phyloP scores from a whole-genome alignment of 64 coral and sea anemone genomes.

The Anthopleura sola region DNA sequence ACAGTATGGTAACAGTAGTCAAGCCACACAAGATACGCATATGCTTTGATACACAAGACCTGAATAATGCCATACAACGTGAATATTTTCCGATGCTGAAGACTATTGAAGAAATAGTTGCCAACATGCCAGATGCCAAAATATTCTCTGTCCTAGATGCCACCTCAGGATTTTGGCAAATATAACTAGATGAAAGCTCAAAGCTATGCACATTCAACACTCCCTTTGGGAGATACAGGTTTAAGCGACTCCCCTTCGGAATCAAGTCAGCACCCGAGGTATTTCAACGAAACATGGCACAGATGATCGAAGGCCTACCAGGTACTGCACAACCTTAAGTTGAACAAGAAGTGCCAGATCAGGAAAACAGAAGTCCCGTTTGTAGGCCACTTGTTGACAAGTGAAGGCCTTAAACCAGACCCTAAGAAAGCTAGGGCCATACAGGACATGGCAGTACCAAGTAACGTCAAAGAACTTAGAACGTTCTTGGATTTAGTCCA shows the following conservation, averaged over 20 bases:
- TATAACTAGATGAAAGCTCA: conserved; percentile 29
- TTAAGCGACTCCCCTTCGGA: conserved; percentile 39
- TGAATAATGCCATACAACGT: conserved; percentile 19
- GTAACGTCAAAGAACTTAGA: conserved; percentile 32
- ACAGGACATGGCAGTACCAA: conserved; percentile 27
- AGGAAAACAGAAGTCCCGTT: conserved; percentile 32
- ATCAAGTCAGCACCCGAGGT: conserved; percentile 44
- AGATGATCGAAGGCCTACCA: conserved; percentile 21
- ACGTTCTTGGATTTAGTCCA: conserved; percentile 50
- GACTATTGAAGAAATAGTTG: conserved; percentile 21
- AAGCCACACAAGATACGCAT: not conserved
- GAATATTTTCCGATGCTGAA: conserved; percentile 25
- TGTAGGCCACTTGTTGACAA: conserved; percentile 44
- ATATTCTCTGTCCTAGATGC: conserved; percentile 37
- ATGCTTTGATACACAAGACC: conserved; percentile 8
- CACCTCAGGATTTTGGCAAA: conserved; percentile 30
- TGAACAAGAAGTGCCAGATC: conserved; percentile 42
- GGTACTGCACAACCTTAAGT: not conserved
- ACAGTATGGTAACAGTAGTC: conserved; percentile 7
- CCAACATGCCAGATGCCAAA: conserved; percentile 25
- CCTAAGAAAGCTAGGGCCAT: conserved; percentile 41
- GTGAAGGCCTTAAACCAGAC: conserved; percentile 54
- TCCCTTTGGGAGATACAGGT: conserved; percentile 36
- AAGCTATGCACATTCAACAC: conserved; percentile 34
- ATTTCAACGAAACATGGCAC: conserved; percentile 44